These are phyloP conservation scores for Kuschelorhynchus macadamiae DNA, from an alignment of 2,888 invertebrate genomes.

Conservation along the genomic window DNA sequence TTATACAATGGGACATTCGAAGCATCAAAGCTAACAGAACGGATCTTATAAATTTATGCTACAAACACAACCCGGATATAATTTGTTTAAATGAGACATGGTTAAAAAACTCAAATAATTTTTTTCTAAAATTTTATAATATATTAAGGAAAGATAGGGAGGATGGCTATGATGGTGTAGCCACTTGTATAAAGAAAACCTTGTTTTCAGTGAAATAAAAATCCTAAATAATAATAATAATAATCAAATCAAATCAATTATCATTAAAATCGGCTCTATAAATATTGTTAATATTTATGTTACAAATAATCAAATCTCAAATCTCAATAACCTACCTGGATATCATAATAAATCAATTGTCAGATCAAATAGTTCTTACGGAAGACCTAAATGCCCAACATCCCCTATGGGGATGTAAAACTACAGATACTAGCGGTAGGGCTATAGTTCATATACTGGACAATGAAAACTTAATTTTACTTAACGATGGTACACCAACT, in stretches of 20 bases:
- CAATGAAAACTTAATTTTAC: not conserved
- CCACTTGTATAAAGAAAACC: too few species aligned
- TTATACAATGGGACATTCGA: too few species aligned
- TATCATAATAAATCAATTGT: not conserved
- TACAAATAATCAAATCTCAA: not conserved
- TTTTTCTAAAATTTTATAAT: too few species aligned
- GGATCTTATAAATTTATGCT: too few species aligned
- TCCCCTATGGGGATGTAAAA: not conserved
- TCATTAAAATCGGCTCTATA: not conserved
- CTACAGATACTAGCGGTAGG: not conserved
- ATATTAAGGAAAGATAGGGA: too few species aligned
- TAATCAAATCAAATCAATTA: not conserved
- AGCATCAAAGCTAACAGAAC: too few species aligned
- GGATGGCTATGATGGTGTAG: too few species aligned
- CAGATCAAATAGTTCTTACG: not conserved
- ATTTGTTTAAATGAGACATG: too few species aligned
- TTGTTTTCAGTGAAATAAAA: too few species aligned
- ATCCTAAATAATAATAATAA: not conserved
- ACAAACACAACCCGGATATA: too few species aligned
- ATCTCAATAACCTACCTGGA: not conserved
- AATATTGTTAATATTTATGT: not conserved
- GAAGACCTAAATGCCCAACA: slow-evolving; percentile 4
- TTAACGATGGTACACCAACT: slow-evolving; percentile 7
- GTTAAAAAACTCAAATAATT: too few species aligned
- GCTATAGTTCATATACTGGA: not conserved